Base-by-base conservation (phyloP, 2,888 invertebrate species). In the Sarcophaga rosellei region DNA sequence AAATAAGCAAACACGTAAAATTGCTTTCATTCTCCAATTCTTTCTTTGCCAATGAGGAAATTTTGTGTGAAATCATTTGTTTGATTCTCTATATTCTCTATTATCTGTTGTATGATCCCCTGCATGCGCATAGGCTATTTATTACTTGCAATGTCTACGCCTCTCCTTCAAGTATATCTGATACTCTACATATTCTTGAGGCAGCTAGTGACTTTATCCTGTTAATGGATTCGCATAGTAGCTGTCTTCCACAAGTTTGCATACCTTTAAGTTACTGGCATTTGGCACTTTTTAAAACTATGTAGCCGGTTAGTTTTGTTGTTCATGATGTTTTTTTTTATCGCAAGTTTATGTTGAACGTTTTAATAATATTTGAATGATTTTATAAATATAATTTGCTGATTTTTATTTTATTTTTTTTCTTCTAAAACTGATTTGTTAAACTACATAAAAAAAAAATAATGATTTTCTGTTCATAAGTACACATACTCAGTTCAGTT, bases 301-400 rank as follows among this genome's bases (percentile, higher is more conserved):
- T 75, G 53, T 76, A 66, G 66, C 75, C n/a, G n/a, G 59, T 47
- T 73, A 44, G 20, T 35, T 23, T 11, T 53, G 65, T 44, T 53
- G 63, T 74, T 80, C 35, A 70, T 25, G 21, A 66, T 80, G 73
- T 80, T 6, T 6, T 61, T 61, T 61, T 61, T 61, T 61, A 11
- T 21, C 20, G 8, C 68, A 47, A 62, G 21, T 5, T 65, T 53
- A 53, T 15, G 15, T 53, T 53, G 53, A 53, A 53, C 53, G 53
- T 53, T 53, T 53, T 82, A 20, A 81, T 76, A 23, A 69, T 72
- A 76, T 70, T 72, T 61, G 10, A 70, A 76, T 68, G 47, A 68
- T 81, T 73, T 47, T 68, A 68, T 45, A 21, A 61, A 47, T 68
- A 59, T 25, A 78, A 63, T 75, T 66, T 76, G 57, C 53, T 53